Evolutionary conservation across 2,888 invertebrate species (phyloP).

Genomic region (Acrobasis suavella): DNA sequence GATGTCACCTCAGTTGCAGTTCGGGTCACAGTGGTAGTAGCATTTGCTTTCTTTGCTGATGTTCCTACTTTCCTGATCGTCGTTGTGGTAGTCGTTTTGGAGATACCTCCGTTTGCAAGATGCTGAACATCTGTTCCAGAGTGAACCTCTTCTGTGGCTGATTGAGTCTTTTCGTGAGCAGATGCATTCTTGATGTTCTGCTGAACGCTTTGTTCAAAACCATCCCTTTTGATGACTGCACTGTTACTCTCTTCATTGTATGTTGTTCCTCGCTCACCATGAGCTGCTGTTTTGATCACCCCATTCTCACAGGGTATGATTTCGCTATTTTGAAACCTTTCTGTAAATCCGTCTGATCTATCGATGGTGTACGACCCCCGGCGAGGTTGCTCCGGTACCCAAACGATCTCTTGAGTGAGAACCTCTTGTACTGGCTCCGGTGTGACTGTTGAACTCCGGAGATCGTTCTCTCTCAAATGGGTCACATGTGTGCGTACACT

Average conservation of each 20-base stretch:
- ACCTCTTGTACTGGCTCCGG: slow-evolving; percentile 69
- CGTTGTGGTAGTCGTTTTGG: slow-evolving; percentile 72
- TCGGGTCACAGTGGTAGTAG: slow-evolving; percentile 59
- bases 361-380: slow-evolving; percentile 76
- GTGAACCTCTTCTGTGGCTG: slow-evolving; percentile 62
- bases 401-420: slow-evolving; percentile 68
- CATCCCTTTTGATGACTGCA: slow-evolving; percentile 58
- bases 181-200: slow-evolving; percentile 57
- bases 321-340: slow-evolving; percentile 63
- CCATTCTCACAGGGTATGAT: slow-evolving; percentile 68
- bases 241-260: slow-evolving; percentile 54
- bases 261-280: slow-evolving; percentile 57
- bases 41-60: slow-evolving; percentile 64
- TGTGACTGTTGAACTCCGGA: slow-evolving; percentile 63
- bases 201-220: slow-evolving; percentile 62
- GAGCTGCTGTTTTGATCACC: slow-evolving; percentile 52
- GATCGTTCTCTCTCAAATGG: slow-evolving; percentile 59
- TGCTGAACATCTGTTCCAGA: slow-evolving; percentile 67
- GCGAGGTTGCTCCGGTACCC: slow-evolving; percentile 69
- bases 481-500: slow-evolving; percentile 59
- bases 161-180: slow-evolving; percentile 62
- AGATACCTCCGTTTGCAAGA: slow-evolving; percentile 65
- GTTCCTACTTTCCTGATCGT: slow-evolving; percentile 68
- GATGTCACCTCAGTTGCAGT: slow-evolving; percentile 68
- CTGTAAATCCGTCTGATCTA: slow-evolving; percentile 58